phyloP scores from a whole-genome alignment of 2,888 invertebrate genomes.

The Protodeltote pygarga region DNA sequence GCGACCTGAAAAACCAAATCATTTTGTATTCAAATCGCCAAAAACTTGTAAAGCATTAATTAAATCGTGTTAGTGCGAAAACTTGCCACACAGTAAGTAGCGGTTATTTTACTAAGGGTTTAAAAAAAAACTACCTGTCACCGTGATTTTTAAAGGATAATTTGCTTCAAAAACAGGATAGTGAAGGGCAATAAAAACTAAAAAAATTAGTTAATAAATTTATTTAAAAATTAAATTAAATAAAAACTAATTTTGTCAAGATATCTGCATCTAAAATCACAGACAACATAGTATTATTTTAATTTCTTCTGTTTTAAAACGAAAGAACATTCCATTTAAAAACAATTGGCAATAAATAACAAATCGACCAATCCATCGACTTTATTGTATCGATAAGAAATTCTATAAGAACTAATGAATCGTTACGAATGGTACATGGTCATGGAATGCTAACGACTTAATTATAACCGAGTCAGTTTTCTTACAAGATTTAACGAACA shows the following conservation, averaged over 20 bases:
- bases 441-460: constrained; percentile 26
- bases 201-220: constrained; percentile 44
- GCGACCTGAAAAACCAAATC: constrained; percentile 60
- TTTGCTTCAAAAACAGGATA: background rate
- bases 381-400: constrained; percentile 28
- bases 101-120: constrained; percentile 17
- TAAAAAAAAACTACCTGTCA: too few relatives aligned
- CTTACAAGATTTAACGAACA: constrained; percentile 1
- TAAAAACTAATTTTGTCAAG: constrained; percentile 69
- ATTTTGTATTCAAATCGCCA: constrained; percentile 25
- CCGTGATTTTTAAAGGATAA: too few relatives aligned
- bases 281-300: constrained; percentile 45
- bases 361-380: constrained; percentile 6
- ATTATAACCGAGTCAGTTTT: constrained; percentile 1
- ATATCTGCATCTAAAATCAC: constrained; percentile 61
- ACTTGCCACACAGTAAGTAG: constrained; percentile 23
- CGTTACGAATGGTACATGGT: constrained; percentile 16
- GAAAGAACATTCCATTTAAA: constrained; percentile 2
- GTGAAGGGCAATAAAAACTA: constrained; percentile 11
- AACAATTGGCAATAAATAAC: constrained; percentile 2
- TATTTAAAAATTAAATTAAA: constrained; percentile 58
- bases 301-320: background rate
- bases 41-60: background rate
- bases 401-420: constrained; percentile 23
- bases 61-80: constrained; percentile 33